A percentile compares a stretch with the other conserved stretches of the same genome.
Evolutionary conservation across 2,797 vertebrate species (phyloP).

Genomic region (Macroramphosus scolopax): DNA sequence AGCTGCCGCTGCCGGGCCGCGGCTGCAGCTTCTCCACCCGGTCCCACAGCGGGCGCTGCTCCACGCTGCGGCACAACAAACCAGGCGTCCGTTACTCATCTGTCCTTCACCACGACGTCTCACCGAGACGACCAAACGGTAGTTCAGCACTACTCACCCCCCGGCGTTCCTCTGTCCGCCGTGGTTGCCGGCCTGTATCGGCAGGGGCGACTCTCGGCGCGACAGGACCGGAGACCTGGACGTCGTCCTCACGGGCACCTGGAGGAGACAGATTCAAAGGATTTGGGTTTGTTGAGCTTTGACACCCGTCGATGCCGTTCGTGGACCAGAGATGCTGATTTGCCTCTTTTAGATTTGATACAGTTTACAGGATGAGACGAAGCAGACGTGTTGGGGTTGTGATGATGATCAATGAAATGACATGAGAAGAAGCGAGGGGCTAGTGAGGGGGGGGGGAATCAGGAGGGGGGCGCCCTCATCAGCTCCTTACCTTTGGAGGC

Average conservation of each 20-base stretch:
- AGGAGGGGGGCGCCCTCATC: constrained; percentile 25
- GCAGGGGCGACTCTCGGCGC: constrained; percentile 92
- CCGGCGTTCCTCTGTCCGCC: constrained; percentile 85
- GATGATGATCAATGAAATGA: constrained; percentile 9
- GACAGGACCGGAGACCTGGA: constrained; percentile 94
- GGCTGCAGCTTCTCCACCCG: constrained; percentile 92
- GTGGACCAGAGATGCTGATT: too few relatives aligned
- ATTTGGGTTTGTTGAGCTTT: too few relatives aligned
- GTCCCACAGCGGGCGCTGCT: constrained; percentile 92
- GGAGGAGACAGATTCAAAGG: constrained; percentile 29
- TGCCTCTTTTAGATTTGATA: neutral
- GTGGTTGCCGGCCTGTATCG: constrained; percentile 86
- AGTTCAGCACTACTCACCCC: too few relatives aligned
- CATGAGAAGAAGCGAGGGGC: constrained; percentile 17
- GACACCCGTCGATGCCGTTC: too few relatives aligned
- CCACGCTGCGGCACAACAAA: too few relatives aligned
- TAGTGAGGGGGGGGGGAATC: constrained; percentile 1
- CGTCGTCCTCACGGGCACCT: constrained; percentile 95
- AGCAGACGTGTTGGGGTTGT: constrained; percentile 11
- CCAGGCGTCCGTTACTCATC: too few relatives aligned
- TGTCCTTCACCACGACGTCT: too few relatives aligned
- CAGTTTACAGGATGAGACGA: constrained; percentile 3
- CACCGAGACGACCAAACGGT: too few relatives aligned
- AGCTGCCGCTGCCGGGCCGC: constrained; percentile 82
- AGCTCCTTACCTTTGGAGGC: constrained; percentile 92